Evolutionary conservation across 1,140 invertebrate genomes (phyloP).

Genomic region (Drosophila ficusphila): DNA sequence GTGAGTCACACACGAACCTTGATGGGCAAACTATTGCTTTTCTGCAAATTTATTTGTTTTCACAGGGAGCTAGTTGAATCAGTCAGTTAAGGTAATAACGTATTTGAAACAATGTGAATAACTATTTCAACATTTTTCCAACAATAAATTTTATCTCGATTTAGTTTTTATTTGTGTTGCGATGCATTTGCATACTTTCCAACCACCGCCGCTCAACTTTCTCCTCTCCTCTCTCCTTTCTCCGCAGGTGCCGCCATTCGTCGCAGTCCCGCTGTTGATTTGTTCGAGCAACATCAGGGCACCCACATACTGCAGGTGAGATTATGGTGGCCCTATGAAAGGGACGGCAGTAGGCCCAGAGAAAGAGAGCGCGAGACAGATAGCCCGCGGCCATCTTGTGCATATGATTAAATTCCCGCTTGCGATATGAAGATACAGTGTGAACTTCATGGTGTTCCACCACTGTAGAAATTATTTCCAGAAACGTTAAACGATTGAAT

Average conservation of each 20-base stretch:
- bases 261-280: slow-evolving; percentile 90
- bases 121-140: too few relatives aligned
- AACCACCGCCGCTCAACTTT: slow-evolving; percentile 12
- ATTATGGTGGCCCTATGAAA: neutral
- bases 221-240: slow-evolving; percentile 4
- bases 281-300: slow-evolving; percentile 98
- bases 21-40: neutral
- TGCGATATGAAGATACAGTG: too few relatives aligned
- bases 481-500: too few relatives aligned
- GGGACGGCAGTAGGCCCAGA: slow-evolving; percentile 6
- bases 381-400: slow-evolving; percentile 48
- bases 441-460: too few relatives aligned
- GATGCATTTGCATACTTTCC: slow-evolving; percentile 6
- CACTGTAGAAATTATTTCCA: too few relatives aligned
- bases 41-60: neutral
- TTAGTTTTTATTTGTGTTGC: neutral
- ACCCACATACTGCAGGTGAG: slow-evolving; percentile 98
- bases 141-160: neutral
- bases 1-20: neutral
- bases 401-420: slow-evolving; percentile 32
- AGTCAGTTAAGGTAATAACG: too few relatives aligned
- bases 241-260: slow-evolving; percentile 89
- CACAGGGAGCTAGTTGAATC: neutral
- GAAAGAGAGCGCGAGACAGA: slow-evolving; percentile 1
- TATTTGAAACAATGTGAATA: too few relatives aligned